These are phyloP conservation scores for Holothuria scabra DNA, from an alignment of 53 echinoderm and acorn worm species.

Conservation along the genomic window DNA sequence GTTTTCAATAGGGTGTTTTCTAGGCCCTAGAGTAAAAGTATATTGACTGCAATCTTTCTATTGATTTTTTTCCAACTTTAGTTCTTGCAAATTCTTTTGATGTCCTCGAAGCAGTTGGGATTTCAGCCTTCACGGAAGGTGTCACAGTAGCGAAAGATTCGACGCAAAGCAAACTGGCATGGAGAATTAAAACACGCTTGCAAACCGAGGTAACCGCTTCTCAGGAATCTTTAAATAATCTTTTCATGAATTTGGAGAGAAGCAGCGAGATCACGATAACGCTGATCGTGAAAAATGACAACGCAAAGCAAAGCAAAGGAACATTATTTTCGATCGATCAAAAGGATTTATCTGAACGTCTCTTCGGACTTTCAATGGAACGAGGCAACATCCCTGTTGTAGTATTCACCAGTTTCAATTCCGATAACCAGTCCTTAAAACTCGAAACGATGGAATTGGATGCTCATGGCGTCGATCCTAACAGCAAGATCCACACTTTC, in stretches of 20 bases:
- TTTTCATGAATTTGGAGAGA: conserved; percentile 5
- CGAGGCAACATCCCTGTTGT: conserved; percentile 20
- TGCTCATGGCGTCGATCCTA: too few species aligned
- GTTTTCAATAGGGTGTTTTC: too few species aligned
- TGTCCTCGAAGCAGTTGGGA: conserved; percentile 75
- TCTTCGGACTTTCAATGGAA: conserved; percentile 29
- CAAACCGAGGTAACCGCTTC: conserved; percentile 6
- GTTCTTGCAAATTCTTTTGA: conserved; percentile 37
- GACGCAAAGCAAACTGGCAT: conserved; percentile 62
- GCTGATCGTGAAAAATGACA: conserved; percentile 5
- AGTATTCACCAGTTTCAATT: conserved; percentile 7
- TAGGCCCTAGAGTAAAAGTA: too few species aligned
- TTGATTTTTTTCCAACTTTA: neutral
- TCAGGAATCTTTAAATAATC: conserved; percentile 8
- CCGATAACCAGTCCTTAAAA: neutral
- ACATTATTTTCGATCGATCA: conserved; percentile 23
- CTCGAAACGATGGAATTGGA: neutral
- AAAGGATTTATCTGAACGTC: conserved; percentile 8
- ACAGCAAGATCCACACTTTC: neutral
- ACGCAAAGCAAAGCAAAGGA: conserved; percentile 21
- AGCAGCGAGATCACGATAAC: conserved; percentile 5
- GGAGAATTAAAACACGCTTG: conserved; percentile 62
- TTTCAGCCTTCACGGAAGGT: conserved; percentile 69
- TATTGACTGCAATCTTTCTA: too few species aligned
- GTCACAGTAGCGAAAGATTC: conserved; percentile 75